Percentiles rank a stretch among this genome's conserved stretches.
phyloP scores from a whole-genome alignment of 2,797 vertebrate genomes.

The Neopelma chrysocephalum region DNA sequence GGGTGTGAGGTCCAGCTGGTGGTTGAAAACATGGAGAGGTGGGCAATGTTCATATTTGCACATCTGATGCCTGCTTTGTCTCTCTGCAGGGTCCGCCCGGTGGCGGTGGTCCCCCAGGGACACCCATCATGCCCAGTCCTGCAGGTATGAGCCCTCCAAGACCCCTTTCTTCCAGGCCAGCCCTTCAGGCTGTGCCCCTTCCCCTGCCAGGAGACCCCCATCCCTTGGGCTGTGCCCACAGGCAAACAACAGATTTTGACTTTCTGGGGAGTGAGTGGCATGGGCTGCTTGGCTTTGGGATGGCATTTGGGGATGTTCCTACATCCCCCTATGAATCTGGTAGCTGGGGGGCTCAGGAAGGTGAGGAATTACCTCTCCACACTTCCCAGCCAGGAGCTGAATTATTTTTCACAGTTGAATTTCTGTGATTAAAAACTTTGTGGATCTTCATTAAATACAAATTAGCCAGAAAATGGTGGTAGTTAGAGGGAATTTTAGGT shows the following conservation, averaged over 20 bases:
- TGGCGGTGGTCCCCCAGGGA: conserved; percentile 96
- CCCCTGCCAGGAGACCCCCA: neutral
- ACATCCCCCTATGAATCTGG: too few relatives aligned
- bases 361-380: neutral
- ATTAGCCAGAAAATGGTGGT: conserved; percentile 82
- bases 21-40: accelerated
- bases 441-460: conserved; percentile 85
- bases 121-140: conserved; percentile 98
- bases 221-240: neutral
- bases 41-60: accelerated
- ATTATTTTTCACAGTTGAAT: conserved; percentile 76
- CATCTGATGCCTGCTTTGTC: neutral
- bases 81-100: conserved; percentile 90
- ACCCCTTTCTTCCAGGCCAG: neutral
- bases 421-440: conserved; percentile 82
- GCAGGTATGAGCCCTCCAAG: conserved; percentile 81
- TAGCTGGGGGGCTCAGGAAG: neutral
- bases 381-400: conserved; percentile 37
- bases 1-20: neutral
- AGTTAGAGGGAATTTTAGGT: conserved; percentile 81
- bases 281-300: neutral
- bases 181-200: neutral
- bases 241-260: neutral
- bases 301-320: neutral
- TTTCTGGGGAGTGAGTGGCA: accelerated